Conservation (phyloP, 2,113 vertebrate species). For the Alouatta palliata region DNA sequence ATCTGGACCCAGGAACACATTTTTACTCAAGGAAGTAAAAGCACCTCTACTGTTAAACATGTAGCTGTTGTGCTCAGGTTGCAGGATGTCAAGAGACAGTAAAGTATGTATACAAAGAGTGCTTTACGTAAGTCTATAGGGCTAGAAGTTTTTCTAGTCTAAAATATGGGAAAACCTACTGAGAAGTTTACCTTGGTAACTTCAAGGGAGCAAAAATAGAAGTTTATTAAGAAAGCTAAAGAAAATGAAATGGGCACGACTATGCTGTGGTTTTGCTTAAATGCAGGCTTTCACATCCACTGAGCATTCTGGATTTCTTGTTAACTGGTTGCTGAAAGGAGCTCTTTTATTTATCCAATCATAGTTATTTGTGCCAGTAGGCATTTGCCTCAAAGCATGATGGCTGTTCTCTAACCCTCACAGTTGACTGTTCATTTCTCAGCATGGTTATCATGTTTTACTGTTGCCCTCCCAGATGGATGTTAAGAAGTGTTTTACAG, state of each 20-base stretch:
- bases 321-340: conserved; percentile 77
- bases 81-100: conserved; percentile 63
- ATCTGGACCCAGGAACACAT: conserved; percentile 55
- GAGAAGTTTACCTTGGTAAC: conserved; percentile 61
- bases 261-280: conserved; percentile 70
- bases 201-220: conserved; percentile 68
- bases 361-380: conserved; percentile 64
- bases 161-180: conserved; percentile 44
- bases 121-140: conserved; percentile 59
- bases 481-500: neutral
- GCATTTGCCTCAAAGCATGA: conserved; percentile 23
- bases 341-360: conserved; percentile 82
- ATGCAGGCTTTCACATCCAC: conserved; percentile 73
- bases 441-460: neutral
- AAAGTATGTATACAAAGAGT: neutral
- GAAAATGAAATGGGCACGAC: conserved; percentile 73
- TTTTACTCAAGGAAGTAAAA: conserved; percentile 44
- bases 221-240: conserved; percentile 74
- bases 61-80: conserved; percentile 32
- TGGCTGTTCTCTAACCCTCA: neutral
- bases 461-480: neutral
- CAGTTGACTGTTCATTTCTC: conserved; percentile 19
- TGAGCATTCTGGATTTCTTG: conserved; percentile 73
- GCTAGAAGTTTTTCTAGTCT: conserved; percentile 51
- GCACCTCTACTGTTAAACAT: conserved; percentile 49